Base-by-base conservation (phyloP, 2,888 invertebrate genomes). In the Melieria crassipennis region DNA sequence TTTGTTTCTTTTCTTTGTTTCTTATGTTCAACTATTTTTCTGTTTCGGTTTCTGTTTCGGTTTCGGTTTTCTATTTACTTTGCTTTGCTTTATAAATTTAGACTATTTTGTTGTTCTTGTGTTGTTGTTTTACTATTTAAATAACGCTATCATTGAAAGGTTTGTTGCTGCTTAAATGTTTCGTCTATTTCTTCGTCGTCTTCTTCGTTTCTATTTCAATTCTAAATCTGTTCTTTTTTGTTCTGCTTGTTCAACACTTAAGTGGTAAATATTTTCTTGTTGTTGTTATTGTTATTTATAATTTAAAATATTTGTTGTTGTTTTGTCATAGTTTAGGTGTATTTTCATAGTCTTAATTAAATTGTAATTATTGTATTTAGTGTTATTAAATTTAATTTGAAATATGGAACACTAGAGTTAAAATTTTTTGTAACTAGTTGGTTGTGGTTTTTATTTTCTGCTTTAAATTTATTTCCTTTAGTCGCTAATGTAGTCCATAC, bases 361-460 rank as follows among this genome's bases (percentile, higher is more conserved):
- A 11, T 76, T 77, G 69, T 72, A 73, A 48, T 69, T 69, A 65
- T 73, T 70, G 62, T 70, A 61, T 69, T 64, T 70, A 67, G 65
- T 73, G 55, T 60, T 75, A 66, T 81, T 81, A 76, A 81, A 43
- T 43, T 61, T n/a, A 43, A 61, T 61, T 42, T 65, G 56, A 60
- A 82, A 82, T 83, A 82, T 82, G 82, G 83, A 82, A 81, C 83
- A 82, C 83, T 83, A 82, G 76, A 65, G 52, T 65, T 65, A 61
- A 70, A 70, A 69, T 57, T 72, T 13, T 57, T 61, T 61, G 55
- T 58, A 68, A 58, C 71, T 64, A 67, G 6, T 67, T 62, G 52
- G 10, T 65, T 55, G 55, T 56, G n/a, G 42, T 62, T 61, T 65
- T 61, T 56, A 57, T 72, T 55, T 57, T 55, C 5, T 67, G 50